Conservation (phyloP, 2,113 vertebrate species). For the Anseranas semipalmata region DNA sequence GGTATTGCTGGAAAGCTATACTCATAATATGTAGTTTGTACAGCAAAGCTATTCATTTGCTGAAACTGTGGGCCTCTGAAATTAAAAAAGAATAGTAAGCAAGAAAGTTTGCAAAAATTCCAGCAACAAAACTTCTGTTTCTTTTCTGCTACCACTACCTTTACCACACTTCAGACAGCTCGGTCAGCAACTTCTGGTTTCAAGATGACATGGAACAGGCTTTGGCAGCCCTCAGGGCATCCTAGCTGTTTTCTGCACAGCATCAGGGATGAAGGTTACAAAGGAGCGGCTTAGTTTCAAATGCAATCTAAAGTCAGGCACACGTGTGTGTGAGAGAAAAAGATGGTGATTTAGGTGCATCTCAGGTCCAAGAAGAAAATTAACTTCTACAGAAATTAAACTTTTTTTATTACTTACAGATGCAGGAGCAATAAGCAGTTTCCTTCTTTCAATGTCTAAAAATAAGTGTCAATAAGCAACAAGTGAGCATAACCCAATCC, state of each 20-base stretch:
- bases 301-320: background rate
- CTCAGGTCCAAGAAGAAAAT: background rate
- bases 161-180: background rate
- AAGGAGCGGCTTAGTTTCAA: background rate
- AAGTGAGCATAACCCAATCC: background rate
- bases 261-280: background rate
- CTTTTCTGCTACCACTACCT: slow-evolving; percentile 12
- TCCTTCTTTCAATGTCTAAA: background rate
- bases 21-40: slow-evolving; percentile 34
- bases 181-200: slow-evolving; percentile 4
- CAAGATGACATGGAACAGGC: background rate
- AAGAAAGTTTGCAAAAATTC: background rate
- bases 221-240: background rate
- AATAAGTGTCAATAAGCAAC: background rate
- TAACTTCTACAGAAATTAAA: background rate
- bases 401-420: background rate
- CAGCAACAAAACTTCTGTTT: slow-evolving; percentile 6
- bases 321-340: rapidly evolving
- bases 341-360: background rate
- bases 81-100: background rate
- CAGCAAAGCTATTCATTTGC: slow-evolving; percentile 58
- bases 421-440: background rate
- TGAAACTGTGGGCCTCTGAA: slow-evolving; percentile 38
- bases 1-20: slow-evolving; percentile 28
- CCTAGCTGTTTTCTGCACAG: background rate